Base-by-base conservation (phyloP, 2,113 vertebrate genomes). In the Boleophthalmus pectinirostris region DNA sequence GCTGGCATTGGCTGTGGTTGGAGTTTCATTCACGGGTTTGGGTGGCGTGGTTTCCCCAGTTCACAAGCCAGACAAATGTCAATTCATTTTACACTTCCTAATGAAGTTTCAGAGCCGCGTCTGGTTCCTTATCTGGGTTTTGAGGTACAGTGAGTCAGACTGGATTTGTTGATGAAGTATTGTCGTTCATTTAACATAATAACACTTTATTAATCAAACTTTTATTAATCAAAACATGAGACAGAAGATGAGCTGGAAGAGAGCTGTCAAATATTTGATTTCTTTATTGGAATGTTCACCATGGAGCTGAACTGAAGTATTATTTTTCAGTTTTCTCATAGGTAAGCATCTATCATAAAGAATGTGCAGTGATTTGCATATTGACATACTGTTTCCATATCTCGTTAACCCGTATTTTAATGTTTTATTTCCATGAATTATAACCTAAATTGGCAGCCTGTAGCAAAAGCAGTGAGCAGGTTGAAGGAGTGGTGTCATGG, bases 401-500 rank as follows among this genome's bases (percentile, higher is more conserved):
- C 49, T 53, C 5, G n/a, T 53, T 47, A 47, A 16, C 3, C 4
- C 46, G 16, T 20, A 13, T 16, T 47, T 49, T 49, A 15, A 4
- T 49, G 13, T 49, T 49, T 49, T 49, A 49, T 49, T 49, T 49
- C 5, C 14, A 56, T 9, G 14, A 23, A 6, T 18, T 8, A 23
- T 56, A n/a, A 8, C 20, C 15, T n/a, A 49, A 54, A 54, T n/a
- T 12, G 14, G 3, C 45, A 46, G 15, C 51, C 51, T 7, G 53
- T 60, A n/a, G 56, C 5, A 3, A 15, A 33, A 38, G 35, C 35
- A 1, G 15, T 20, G 56, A 68, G 79, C 69, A 64, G 58, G 68
- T 3, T 60, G 12, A 38, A 66, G 81, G 77, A 3, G 78, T 69
- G 51, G 72, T 25, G 60, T 75, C 86, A 0, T 45, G 68, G 84